These are phyloP conservation scores for Diacarnus erythraeanus DNA, from an alignment of 37 sponge, comb jelly and placozoan species.

Conservation along the genomic window DNA sequence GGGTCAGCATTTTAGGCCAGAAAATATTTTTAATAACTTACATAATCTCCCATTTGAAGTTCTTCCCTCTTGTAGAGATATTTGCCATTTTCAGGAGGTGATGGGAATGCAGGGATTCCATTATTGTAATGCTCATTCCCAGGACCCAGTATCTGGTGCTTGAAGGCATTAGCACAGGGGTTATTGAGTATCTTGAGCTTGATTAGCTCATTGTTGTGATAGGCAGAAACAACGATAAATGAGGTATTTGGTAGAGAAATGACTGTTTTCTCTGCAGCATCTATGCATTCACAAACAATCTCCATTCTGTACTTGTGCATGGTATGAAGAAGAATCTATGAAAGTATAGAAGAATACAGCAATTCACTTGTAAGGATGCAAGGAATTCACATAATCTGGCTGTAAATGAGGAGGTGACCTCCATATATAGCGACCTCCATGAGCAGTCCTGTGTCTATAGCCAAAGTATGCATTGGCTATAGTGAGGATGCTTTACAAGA, in stretches of 20 bases:
- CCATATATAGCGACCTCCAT: too few relatives aligned
- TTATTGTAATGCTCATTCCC: too few relatives aligned
- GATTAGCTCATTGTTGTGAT: conserved; percentile 64
- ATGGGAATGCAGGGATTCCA: too few relatives aligned
- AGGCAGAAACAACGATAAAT: conserved; percentile 75
- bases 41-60: too few relatives aligned
- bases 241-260: conserved; percentile 19
- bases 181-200: conserved; percentile 67
- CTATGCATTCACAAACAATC: neutral
- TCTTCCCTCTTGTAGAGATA: too few relatives aligned
- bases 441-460: too few relatives aligned
- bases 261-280: neutral
- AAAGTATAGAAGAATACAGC: neutral
- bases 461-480: too few relatives aligned
- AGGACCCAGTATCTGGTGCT: conserved; percentile 9
- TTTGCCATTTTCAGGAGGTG: too few relatives aligned
- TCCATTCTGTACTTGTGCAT: conserved; percentile 64
- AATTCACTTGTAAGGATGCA: neutral
- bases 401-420: neutral
- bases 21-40: too few relatives aligned
- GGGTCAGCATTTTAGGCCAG: too few relatives aligned
- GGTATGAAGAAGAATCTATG: conserved; percentile 63
- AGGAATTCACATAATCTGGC: too few relatives aligned
- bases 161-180: conserved; percentile 32
- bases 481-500: too few relatives aligned